Base-by-base conservation (phyloP, 2,113 vertebrate species). In the Lophotis ruficrista region DNA sequence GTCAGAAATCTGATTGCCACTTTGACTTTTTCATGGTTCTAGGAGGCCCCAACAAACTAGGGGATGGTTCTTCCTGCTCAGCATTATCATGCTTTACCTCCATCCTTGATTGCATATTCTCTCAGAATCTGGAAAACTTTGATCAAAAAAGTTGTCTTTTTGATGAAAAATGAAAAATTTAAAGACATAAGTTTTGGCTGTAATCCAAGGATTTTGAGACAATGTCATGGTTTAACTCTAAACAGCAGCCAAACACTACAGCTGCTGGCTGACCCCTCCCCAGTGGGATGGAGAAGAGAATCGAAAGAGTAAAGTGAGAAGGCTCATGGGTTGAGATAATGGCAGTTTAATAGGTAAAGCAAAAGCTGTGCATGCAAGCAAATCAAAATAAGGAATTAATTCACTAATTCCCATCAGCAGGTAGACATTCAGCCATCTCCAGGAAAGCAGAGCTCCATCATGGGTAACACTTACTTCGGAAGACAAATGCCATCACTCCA, bases 381-480 rank as follows among this genome's bases (percentile, higher is more conserved):
- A 41, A 41, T 41, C 41, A 41, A 62, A 72, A 8, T 5, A n/a
- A 77, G 25, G 33, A 82, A 53, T 72, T 48, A 3, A 38, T 45
- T 69, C 4, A 20, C 12, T 8, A 9, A 10, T 56, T 87, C 14
- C 25, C 14, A 37, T 25, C 3, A 2, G 7, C 13, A 54, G 27
- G 12, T 6, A 47, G 14, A 7, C 45, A 14, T 60, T 83, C 24
- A 61, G 10, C 10, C 28, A 45, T 28, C 18, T 57, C 41, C 24
- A 70, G 6, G 17, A 87, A 90, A 76, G 5, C 10, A 86, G 25
- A 13, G 7, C 6, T 75, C 19, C 14, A 30, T 17, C 28, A 19
- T 2, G 3, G 1, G 0, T 31, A 18, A 15, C 1, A 0, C 1
- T 84, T 25, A 17, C 14, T 43, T 12, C 5, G 10, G 19, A 82